Conservation (phyloP, 2,888 invertebrate species). For the Anoplius nigerrimus region DNA sequence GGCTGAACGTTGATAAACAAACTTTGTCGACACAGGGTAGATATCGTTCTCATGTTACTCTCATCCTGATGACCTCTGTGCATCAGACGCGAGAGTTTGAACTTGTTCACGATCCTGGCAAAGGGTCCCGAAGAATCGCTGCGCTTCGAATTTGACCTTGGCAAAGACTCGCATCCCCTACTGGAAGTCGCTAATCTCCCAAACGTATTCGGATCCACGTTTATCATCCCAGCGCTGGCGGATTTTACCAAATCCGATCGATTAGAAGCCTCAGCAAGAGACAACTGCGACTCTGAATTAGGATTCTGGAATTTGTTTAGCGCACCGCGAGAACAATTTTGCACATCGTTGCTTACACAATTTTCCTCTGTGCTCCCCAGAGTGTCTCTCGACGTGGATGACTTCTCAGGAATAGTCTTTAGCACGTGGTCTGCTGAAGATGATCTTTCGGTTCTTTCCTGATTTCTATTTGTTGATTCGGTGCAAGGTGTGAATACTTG, state of each 20-base stretch:
- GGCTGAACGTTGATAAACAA: constrained; percentile 79
- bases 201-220: constrained; percentile 80
- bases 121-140: constrained; percentile 51
- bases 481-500: too few relatives aligned
- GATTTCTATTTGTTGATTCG: too few relatives aligned
- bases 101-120: constrained; percentile 77
- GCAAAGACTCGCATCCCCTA: constrained; percentile 77
- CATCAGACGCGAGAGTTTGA: constrained; percentile 78
- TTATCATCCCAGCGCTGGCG: constrained; percentile 87
- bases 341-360: too few relatives aligned
- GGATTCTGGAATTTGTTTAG: too few relatives aligned
- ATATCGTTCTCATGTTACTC: constrained; percentile 78
- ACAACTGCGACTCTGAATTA: too few relatives aligned
- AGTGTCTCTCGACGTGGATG: too few relatives aligned
- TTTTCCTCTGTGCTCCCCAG: too few relatives aligned
- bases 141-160: constrained; percentile 68
- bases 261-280: too few relatives aligned
- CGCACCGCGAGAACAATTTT: too few relatives aligned
- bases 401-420: too few relatives aligned
- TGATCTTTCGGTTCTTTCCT: too few relatives aligned
- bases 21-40: constrained; percentile 85
- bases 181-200: constrained; percentile 74
- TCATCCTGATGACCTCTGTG: constrained; percentile 69
- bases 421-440: too few relatives aligned
- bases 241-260: constrained; percentile 79